Evolutionary conservation across 2,113 vertebrate genomes (phyloP).

Genomic region (Scomber scombrus): DNA sequence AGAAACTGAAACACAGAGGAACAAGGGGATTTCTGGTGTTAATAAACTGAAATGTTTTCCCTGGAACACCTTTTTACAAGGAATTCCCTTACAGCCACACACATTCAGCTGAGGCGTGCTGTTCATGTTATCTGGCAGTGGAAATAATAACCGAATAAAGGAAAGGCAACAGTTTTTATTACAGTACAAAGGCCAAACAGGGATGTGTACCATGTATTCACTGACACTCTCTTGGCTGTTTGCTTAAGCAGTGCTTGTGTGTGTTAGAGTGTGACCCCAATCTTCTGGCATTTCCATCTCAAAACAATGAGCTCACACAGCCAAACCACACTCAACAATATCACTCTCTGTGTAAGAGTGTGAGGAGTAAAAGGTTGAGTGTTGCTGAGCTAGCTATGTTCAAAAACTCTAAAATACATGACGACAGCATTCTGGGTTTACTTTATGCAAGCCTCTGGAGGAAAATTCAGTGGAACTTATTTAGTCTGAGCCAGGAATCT

Average conservation of each 20-base stretch:
- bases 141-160: slow-evolving; percentile 41
- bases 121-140: slow-evolving; percentile 27
- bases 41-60: slow-evolving; percentile 63
- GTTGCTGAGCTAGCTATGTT: slow-evolving; percentile 68
- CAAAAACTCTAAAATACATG: slow-evolving; percentile 55
- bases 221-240: slow-evolving; percentile 23
- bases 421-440: slow-evolving; percentile 69
- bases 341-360: slow-evolving; percentile 61
- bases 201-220: slow-evolving; percentile 17
- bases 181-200: slow-evolving; percentile 10
- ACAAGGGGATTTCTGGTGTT: slow-evolving; percentile 54
- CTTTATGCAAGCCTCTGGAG: slow-evolving; percentile 58
- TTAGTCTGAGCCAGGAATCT: slow-evolving; percentile 22
- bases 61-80: slow-evolving; percentile 60
- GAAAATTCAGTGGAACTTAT: slow-evolving; percentile 40
- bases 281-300: slow-evolving; percentile 79
- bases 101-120: slow-evolving; percentile 3
- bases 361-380: slow-evolving; percentile 54
- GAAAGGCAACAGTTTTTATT: slow-evolving; percentile 18
- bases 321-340: slow-evolving; percentile 74
- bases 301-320: slow-evolving; percentile 82
- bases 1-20: slow-evolving; percentile 31
- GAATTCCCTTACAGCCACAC: slow-evolving; percentile 44
- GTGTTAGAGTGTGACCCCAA: slow-evolving; percentile 66
- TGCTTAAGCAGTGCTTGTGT: slow-evolving; percentile 32